Base-by-base conservation (phyloP, 2,888 invertebrate genomes). In the Oligia strigilis region DNA sequence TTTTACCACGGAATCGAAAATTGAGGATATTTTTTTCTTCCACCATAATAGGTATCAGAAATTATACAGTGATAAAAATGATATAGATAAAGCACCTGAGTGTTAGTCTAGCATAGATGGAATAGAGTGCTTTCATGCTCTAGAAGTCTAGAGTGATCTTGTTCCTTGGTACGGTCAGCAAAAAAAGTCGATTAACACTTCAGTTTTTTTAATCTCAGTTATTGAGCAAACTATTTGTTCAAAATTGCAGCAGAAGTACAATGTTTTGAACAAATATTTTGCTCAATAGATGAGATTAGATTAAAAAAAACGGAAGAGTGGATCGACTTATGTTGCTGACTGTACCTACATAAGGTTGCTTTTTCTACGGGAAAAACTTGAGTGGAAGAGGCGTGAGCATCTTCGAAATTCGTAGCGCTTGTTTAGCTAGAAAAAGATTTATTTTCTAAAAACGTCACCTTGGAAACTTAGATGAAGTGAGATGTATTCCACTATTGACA, bases 21-120 rank as follows among this genome's bases (percentile, higher is more conserved):
- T 76, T 60, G 36, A 29, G 75, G 40, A 49, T 29, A 74, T 40
- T 82, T 79, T 82, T 79, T 65, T 52, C 65, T 49, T 58, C 17
- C 17, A 81, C 0, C 49, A 13, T 5, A 4, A 36, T 17, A 36
- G 19, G 65, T 36, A 11, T 58, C 58, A 72, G 11, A 40, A 58
- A 58, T 58, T 52, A 71, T 19, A 23, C 17, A 9, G 29, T 40
- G 76, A 49, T 49, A 49, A 52, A 46, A 52, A 55, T 0, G 4
- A 19, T 13, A 66, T 36, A 40, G 14, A n/a, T 14, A n/a, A n/a
- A n/a, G 1, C n/a, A 52, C n/a, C 6, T 5, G 17, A 14, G n/a
- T 60, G 0, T 55, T 11, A 67, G 17, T 49, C 13, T 13, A 58
- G 46, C 46, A 19, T 46, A 36, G 13, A 36, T 36, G 36, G 36